These are phyloP conservation scores for Tadarida brasiliensis DNA, from an alignment of 2,797 vertebrate species.

Conservation along the genomic window DNA sequence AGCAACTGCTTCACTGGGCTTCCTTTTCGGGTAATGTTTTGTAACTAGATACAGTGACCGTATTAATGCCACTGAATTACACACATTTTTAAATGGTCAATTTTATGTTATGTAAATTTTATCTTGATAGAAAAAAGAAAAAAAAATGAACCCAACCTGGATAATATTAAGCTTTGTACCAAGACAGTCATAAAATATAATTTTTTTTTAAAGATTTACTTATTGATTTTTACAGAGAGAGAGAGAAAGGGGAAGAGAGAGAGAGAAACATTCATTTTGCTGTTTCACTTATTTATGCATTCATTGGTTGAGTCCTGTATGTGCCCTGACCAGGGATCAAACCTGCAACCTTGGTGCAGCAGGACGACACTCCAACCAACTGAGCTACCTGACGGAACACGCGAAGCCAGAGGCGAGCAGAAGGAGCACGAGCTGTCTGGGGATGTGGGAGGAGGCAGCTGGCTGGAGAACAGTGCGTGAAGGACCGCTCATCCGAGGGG, in stretches of 20 bases:
- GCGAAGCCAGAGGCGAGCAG: neutral
- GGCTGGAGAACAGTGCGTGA: neutral
- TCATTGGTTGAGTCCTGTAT: no score
- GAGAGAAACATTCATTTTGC: neutral
- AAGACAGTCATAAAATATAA: neutral
- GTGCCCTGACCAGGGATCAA: no score
- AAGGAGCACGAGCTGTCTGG: neutral
- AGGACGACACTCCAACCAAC: neutral
- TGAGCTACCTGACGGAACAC: neutral
- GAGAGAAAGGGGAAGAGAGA: neutral
- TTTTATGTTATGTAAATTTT: constrained; percentile 45
- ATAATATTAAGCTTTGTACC: neutral
- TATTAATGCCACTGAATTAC: neutral
- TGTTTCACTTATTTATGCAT: no score
- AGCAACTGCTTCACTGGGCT: neutral
- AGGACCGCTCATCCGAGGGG: neutral
- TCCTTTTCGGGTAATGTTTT: neutral
- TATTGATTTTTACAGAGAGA: neutral
- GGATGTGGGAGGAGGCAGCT: neutral
- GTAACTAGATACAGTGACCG: neutral
- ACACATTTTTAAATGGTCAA: neutral
- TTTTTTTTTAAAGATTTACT: neutral
- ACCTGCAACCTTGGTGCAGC: no score
- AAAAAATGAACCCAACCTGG: neutral
- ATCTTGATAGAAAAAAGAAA: neutral